Percentiles rank a stretch among this genome's conserved stretches.
Evolutionary conservation across 1,140 invertebrate genomes (phyloP).

Genomic region (Branchinecta lynchi): DNA sequence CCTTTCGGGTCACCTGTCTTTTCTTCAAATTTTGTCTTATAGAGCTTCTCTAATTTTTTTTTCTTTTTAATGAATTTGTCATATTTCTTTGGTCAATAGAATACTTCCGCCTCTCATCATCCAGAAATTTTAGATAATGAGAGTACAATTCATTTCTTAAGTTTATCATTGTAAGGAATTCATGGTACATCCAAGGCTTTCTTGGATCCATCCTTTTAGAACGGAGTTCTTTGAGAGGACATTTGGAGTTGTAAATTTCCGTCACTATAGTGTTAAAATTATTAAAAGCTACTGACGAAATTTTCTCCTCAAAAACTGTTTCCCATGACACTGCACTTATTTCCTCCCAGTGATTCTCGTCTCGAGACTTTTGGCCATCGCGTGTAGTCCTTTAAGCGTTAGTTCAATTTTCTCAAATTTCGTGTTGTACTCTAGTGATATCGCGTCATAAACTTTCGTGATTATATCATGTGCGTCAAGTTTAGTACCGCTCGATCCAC

Average conservation of each 20-base stretch:
- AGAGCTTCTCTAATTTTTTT: too few species aligned
- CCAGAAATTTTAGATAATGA: not conserved
- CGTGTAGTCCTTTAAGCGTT: slow-evolving; percentile 9
- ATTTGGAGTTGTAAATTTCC: slow-evolving; percentile 1
- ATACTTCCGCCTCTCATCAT: not conserved
- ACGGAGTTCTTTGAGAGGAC: not conserved
- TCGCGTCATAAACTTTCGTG: too few species aligned
- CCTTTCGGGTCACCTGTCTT: too few species aligned
- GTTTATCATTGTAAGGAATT: slow-evolving; percentile 10
- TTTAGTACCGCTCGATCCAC: too few species aligned
- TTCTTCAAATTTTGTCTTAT: too few species aligned
- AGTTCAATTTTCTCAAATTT: slow-evolving; percentile 10
- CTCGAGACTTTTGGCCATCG: not conserved
- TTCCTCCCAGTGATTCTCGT: slow-evolving; percentile 15
- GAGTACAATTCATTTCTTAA: slow-evolving; percentile 7
- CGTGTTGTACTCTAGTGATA: too few species aligned
- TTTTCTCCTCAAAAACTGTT: not conserved
- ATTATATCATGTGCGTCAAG: too few species aligned
- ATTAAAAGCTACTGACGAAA: not conserved
- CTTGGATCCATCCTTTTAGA: not conserved
- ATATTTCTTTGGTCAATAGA: too few species aligned
- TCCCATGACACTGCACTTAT: slow-evolving; percentile 12
- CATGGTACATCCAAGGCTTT: too few species aligned
- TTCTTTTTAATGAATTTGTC: too few species aligned
- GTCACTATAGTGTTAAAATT: not conserved